Evolutionary conservation across 2,888 invertebrate species (phyloP), one percentile per base, ranked within the genome.

Genomic region (Chouioia cunea): DNA sequence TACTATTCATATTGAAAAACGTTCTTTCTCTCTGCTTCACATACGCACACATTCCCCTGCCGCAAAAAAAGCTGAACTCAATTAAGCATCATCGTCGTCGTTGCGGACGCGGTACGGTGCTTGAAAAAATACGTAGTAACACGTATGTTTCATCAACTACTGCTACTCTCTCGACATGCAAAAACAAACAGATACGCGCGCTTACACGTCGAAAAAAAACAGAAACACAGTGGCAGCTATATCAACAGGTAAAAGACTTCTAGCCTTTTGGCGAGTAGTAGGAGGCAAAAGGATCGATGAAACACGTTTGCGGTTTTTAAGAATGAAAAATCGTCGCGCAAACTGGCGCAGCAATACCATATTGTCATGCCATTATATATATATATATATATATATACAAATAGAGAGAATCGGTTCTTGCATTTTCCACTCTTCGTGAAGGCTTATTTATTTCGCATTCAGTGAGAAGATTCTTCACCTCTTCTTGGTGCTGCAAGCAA

Each of bases 231-330:
- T 47, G 16, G 20, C 10, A 10, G 36, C 36, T 27, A 16, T 66
- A 66, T 44, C 59, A 66, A 66, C 66, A 66, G 66, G 66, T 66
- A 59, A 46, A 48, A 48, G 53, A 43, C n/a, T n/a, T n/a, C 50
- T 23, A 20, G 43, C 36, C 16, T 53, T n/a, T 23, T 8, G 53
- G 12, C 12, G 23, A 14, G 23, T 3, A 23, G 22, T 15, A 22
- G 53, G 4, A 36, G 14, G 36, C 4, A 1, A 16, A n/a, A 8
- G 57, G 57, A 68, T 68, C 62, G 68, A 68, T 68, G 68, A 62
- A 68, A 44, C 68, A 4, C 44, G 23, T 50, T 15, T 14, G 15
- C 14, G 62, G 59, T 62, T 62, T 48, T 60, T 43, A 47, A 60
- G 62, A 68, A 50, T 56, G 62, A 68, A 63, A 68, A 68, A 62